Base-by-base conservation (phyloP, 2,797 vertebrate genomes). In the Xerus rutilus region DNA sequence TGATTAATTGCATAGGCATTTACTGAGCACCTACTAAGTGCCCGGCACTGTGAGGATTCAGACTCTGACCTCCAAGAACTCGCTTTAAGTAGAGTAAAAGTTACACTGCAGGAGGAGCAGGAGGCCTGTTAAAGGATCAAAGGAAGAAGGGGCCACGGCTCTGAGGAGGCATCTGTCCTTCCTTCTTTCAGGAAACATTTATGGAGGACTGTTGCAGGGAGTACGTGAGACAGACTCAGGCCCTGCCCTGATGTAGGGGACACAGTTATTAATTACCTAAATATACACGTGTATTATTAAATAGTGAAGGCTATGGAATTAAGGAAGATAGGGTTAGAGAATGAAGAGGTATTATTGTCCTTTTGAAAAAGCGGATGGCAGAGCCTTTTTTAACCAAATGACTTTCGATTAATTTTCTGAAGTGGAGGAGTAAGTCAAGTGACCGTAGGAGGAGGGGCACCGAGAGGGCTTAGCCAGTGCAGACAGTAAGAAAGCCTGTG, bases 111-210 rank as follows among this genome's bases (percentile, higher is more conserved):
- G 43, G 23, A 49, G 32, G 8, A 32, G 3, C 8, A 59, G 15
- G 52, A 23, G 18, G 39, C 12, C 35, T 78, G 30, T 4, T 17
- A 62, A 43, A 59, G 23, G 23, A 35, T 45, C 30, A 10, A 2
- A 23, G n/a, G 35, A 17, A 18, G 13, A 11, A 47, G 21, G 39
- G 14, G 23, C 23, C 15, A 21, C 2, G 0, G 0, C 3, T 18
- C 28, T 6, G 32, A 32, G 17, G 14, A 3, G 15, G 52, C 20
- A 14, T 21, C 49, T 12, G 45, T 43, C 57, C 11, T 30, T 81
- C n/a, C 65, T 65, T 73, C 49, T 35, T 12, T 23, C 18, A 30
- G 49, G 47, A 13, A 59, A 47, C 13, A 65, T 57, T 52, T 43
- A 78, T 25, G 1, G 47, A 79, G 9, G 15, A 2, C 21, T 28